Percentiles rank a stretch among this genome's conserved stretches.
Conservation (phyloP, 2,888 invertebrate genomes). For the Volucella inanis region DNA sequence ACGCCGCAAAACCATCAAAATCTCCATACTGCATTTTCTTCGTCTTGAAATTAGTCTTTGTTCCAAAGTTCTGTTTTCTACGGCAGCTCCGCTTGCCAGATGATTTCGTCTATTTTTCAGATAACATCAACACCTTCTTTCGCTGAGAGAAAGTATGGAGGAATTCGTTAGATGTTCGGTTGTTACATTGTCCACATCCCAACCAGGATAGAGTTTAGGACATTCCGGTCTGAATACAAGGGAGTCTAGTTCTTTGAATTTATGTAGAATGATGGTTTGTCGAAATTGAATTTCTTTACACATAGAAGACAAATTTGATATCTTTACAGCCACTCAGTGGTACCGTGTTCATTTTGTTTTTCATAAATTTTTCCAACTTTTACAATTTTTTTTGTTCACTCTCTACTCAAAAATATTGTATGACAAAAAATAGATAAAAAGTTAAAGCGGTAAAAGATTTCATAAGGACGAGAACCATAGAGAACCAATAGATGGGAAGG, state of each 20-base stretch:
- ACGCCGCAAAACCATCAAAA: slow-evolving; percentile 94
- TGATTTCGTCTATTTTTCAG: slow-evolving; percentile 88
- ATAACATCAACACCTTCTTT: slow-evolving; percentile 88
- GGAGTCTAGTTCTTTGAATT: slow-evolving; percentile 84
- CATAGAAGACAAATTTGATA: slow-evolving; percentile 94
- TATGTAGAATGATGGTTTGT: slow-evolving; percentile 71
- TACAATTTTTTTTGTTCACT: slow-evolving; percentile 45
- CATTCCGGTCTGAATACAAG: slow-evolving; percentile 91
- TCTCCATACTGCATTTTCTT: slow-evolving; percentile 89
- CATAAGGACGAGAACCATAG: too few species aligned
- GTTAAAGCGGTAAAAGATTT: too few species aligned
- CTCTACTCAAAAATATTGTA: too few species aligned
- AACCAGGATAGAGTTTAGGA: slow-evolving; percentile 89
- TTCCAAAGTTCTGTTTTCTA: slow-evolving; percentile 98
- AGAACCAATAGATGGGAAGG: too few species aligned
- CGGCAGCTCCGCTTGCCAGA: slow-evolving; percentile 98
- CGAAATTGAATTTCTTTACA: slow-evolving; percentile 87
- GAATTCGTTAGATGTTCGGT: slow-evolving; percentile 87
- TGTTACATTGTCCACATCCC: slow-evolving; percentile 86
- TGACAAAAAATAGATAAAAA: too few species aligned
- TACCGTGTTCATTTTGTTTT: slow-evolving; percentile 79
- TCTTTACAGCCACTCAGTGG: slow-evolving; percentile 95
- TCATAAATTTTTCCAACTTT: slow-evolving; percentile 4
- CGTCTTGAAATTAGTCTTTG: slow-evolving; percentile 99
- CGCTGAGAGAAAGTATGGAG: slow-evolving; percentile 88